These are phyloP conservation scores for Cirrhinus molitorella DNA, from an alignment of 2,797 vertebrate species.

Conservation along the genomic window DNA sequence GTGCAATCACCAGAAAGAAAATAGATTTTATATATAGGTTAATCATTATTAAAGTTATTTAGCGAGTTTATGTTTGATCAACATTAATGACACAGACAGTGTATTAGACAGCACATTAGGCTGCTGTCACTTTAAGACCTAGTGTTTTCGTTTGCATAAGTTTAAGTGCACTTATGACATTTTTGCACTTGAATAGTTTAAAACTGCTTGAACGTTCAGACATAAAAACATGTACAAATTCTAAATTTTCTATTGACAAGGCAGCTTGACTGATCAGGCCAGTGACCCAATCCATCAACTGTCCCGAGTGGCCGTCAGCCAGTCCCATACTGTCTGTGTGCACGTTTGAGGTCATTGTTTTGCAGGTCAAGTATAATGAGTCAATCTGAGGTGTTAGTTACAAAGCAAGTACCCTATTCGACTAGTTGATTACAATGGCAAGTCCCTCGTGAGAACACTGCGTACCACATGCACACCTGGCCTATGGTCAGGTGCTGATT, in stretches of 20 bases:
- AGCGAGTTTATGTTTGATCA: not conserved
- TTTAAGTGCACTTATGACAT: not conserved
- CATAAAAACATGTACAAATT: not conserved
- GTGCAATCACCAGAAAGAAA: not conserved
- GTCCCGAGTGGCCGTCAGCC: not conserved
- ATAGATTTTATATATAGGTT: not conserved
- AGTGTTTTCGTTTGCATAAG: not conserved
- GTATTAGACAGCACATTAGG: no score
- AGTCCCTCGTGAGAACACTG: not conserved
- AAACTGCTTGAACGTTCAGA: not conserved
- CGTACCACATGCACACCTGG: not conserved
- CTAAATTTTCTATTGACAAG: not conserved
- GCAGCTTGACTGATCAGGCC: not conserved
- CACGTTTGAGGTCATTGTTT: not conserved
- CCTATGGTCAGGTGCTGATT: slow-evolving; percentile 25
- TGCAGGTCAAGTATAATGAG: not conserved
- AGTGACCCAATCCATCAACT: not conserved
- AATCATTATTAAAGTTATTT: not conserved
- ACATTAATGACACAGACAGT: not conserved
- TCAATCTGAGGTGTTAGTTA: not conserved
- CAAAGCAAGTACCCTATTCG: not conserved
- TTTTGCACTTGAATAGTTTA: not conserved
- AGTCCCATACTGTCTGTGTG: not conserved
- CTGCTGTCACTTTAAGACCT: slow-evolving; percentile 1
- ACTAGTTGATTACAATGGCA: not conserved